Evolutionary conservation across 2,888 invertebrate genomes (phyloP), one percentile per base, ranked within the genome.

Genomic region (Dryadula phaetusa): DNA sequence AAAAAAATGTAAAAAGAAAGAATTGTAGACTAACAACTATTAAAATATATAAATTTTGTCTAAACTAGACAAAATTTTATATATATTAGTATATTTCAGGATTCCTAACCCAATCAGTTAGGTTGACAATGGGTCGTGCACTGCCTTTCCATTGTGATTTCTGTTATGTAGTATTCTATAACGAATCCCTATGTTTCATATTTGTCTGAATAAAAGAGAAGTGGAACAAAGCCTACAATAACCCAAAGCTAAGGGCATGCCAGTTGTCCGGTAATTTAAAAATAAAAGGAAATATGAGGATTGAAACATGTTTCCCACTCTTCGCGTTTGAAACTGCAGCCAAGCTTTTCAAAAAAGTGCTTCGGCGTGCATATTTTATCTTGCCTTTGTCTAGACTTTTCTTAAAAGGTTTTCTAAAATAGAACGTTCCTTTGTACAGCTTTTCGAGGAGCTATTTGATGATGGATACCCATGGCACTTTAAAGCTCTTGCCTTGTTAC

Each of bases 351-450:
- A 40, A 66, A 70, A 68, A 66, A 70, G 44, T 63, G 47, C 61
- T 70, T 61, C 49, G 52, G 44, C 61, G 47, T 70, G 69, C 70
- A 70, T 70, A 70, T 69, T 70, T 70, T 70, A 66, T 66, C 69
- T 66, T 52, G 61, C 69, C 61, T 69, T 70, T 70, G 70, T 70
- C 70, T 70, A 70, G 70, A 70, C 70, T 61, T 69, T 69, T 61
- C 61, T 70, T 70, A 69, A 70, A 70, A 69, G 69, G 70, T 69
- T 69, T 61, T 69, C 70, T 63, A 61, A 70, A 70, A 64, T 66
- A 49, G 64, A 60, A 53, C 66, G 53, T 18, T 66, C 66, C 69
- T 66, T 70, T 70, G 70, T 70, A 63, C 53, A 54, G 34, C 32
- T 28, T 69, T 69, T 62, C 53, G 60, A 66, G 66, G 54, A 63